Percentiles rank a stretch among this genome's conserved stretches.
phyloP scores from a whole-genome alignment of 2,888 invertebrate species.

The Eupithecia centaureata region DNA sequence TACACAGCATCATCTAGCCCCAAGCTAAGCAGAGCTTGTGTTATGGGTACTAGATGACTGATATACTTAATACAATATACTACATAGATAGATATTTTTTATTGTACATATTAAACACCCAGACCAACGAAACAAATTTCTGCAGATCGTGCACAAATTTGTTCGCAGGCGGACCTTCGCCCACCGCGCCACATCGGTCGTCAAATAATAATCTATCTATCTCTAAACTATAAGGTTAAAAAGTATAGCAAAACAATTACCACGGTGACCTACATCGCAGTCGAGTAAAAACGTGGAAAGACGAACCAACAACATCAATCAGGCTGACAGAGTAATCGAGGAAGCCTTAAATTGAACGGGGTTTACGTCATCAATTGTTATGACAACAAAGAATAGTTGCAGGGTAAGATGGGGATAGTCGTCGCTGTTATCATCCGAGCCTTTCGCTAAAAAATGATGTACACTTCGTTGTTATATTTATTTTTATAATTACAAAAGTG shows the following conservation, averaged over 20 bases:
- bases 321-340: conserved; percentile 62
- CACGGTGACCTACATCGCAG: neutral
- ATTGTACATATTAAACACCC: no score
- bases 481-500: no score
- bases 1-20: no score
- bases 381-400: conserved; percentile 22
- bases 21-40: no score
- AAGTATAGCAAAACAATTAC: neutral
- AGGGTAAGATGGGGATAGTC: neutral
- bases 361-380: conserved; percentile 34
- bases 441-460: neutral
- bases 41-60: no score
- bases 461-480: neutral
- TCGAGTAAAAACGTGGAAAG: neutral
- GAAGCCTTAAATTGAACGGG: conserved; percentile 58
- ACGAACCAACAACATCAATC: conserved; percentile 64
- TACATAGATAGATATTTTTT: no score
- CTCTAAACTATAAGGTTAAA: neutral
- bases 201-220: no score
- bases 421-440: neutral
- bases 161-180: no score
- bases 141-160: no score
- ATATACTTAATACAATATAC: no score
- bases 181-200: no score
- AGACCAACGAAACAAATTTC: no score